Evolutionary conservation across 2,888 invertebrate species (phyloP).

Genomic region (Rhamnusium bicolor): DNA sequence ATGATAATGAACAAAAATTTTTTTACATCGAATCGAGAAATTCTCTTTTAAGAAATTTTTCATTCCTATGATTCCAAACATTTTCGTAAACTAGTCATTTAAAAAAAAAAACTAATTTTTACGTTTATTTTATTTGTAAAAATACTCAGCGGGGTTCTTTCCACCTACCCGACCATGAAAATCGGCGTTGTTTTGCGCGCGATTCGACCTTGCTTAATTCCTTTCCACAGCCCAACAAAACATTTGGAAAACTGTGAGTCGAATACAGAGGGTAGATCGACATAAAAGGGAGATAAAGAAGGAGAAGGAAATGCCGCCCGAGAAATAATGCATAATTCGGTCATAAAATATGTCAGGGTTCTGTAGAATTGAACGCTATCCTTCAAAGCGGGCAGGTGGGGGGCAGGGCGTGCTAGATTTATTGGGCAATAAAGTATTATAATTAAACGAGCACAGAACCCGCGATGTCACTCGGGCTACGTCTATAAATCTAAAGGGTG

Average conservation of each 20-base stretch:
- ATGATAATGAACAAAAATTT: no score
- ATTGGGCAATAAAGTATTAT: constrained; percentile 87
- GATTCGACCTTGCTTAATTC: constrained; percentile 60
- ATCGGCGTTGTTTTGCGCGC: constrained; percentile 30
- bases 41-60: no score
- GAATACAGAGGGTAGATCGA: constrained; percentile 47
- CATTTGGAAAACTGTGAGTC: constrained; percentile 57
- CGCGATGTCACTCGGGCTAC: constrained; percentile 73
- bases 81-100: no score
- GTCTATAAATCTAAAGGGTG: constrained; percentile 72
- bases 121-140: no score
- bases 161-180: background rate
- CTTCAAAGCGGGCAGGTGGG: constrained; percentile 71
- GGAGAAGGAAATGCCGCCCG: constrained; percentile 54
- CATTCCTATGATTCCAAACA: no score
- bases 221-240: constrained; percentile 54
- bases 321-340: constrained; percentile 77
- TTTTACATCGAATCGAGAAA: no score
- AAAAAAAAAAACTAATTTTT: no score
- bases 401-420: constrained; percentile 77
- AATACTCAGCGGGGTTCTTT: background rate
- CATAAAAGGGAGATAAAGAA: constrained; percentile 55
- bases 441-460: constrained; percentile 79
- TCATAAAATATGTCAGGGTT: constrained; percentile 78
- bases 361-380: constrained; percentile 82